Conservation (phyloP, 1,140 invertebrate species). For the Drusus annulatus region DNA sequence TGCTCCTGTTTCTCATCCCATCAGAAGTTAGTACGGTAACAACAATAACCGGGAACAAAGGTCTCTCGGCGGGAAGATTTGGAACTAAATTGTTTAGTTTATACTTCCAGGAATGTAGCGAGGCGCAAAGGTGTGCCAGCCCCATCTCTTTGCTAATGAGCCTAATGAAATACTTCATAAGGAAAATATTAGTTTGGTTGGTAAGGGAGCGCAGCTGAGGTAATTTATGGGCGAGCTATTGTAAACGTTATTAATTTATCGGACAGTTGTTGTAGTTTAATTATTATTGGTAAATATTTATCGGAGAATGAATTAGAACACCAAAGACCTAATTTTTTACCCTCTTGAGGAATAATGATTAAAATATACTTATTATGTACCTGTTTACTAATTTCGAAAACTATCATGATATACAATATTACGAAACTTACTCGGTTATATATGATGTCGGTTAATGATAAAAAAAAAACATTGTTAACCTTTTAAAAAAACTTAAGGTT, state of each 20-base stretch:
- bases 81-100: constrained; percentile 39
- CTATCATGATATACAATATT: too few relatives aligned
- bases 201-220: not conserved
- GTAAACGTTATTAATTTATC: not conserved
- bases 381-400: too few relatives aligned
- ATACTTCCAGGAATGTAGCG: not conserved
- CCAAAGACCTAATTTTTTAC: too few relatives aligned
- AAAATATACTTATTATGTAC: too few relatives aligned
- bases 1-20: constrained; percentile 1
- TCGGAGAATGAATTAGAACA: too few relatives aligned
- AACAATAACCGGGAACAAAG: constrained; percentile 15
- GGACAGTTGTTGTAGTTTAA: too few relatives aligned
- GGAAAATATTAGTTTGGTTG: constrained; percentile 23
- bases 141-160: constrained; percentile 26
- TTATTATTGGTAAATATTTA: too few relatives aligned
- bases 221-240: not conserved
- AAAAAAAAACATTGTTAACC: too few relatives aligned
- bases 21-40: not conserved
- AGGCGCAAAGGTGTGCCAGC: not conserved
- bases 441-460: too few relatives aligned
- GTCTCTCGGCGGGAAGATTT: constrained; percentile 2
- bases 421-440: too few relatives aligned
- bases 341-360: too few relatives aligned
- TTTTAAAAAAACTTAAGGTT: too few relatives aligned
- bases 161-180: constrained; percentile 32